Evolutionary conservation across 2,113 vertebrate genomes (phyloP).

Genomic region (Myrmecophaga tridactyla): DNA sequence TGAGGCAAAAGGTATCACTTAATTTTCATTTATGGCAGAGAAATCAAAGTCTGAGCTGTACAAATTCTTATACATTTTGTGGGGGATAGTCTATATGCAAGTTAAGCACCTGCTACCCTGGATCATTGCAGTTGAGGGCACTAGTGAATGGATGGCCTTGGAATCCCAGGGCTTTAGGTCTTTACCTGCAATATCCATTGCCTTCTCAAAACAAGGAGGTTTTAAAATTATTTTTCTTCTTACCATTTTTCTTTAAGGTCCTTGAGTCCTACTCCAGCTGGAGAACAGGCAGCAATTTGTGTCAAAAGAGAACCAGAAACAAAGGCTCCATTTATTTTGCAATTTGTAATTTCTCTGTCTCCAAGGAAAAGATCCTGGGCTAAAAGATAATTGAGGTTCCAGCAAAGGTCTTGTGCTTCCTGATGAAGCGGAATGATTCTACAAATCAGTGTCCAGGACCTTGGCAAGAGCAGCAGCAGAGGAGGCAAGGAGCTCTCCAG

Average conservation of each 20-base stretch:
- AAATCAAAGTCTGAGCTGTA: neutral
- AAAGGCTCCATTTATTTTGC: slow-evolving; percentile 5
- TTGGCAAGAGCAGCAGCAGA: neutral
- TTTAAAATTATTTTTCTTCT: neutral
- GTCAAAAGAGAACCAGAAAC: neutral
- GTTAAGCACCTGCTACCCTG: neutral
- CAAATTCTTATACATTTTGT: too few relatives aligned
- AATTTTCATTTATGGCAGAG: neutral
- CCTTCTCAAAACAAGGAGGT: neutral
- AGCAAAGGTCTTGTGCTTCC: neutral
- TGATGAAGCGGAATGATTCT: neutral
- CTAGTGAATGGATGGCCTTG: too few relatives aligned
- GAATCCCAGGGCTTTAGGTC: neutral
- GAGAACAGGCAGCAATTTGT: slow-evolving; percentile 26
- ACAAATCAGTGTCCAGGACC: neutral
- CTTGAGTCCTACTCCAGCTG: neutral
- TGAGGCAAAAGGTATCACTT: neutral
- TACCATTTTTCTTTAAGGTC: slow-evolving; percentile 12
- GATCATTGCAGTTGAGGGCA: too few relatives aligned
- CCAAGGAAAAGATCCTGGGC: slow-evolving; percentile 25
- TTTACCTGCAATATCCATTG: neutral
- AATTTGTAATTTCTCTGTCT: slow-evolving; percentile 41
- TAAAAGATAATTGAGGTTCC: neutral
- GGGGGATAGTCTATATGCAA: too few relatives aligned
- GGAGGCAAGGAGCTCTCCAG: neutral